Evolutionary conservation across 1,140 invertebrate genomes (phyloP).

Genomic region (Brachionus angularis): DNA sequence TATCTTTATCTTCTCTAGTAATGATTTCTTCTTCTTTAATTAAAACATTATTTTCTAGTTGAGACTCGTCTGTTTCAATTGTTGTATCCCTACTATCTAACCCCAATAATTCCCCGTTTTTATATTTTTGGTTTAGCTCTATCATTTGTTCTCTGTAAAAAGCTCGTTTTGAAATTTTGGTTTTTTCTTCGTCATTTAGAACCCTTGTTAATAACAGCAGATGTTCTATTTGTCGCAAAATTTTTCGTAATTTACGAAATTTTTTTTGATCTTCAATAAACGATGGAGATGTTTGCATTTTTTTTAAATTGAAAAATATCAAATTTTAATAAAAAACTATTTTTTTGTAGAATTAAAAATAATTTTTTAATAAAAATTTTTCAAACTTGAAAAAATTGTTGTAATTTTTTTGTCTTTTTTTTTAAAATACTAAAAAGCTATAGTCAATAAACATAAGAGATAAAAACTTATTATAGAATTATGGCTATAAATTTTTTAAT

Average conservation of each 20-base stretch:
- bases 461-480: too few species aligned
- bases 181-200: constrained; percentile 39
- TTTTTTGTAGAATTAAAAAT: too few species aligned
- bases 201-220: not conserved
- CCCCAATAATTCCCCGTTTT: constrained; percentile 7
- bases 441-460: too few species aligned
- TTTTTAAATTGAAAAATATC: not conserved
- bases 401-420: too few species aligned
- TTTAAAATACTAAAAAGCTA: too few species aligned
- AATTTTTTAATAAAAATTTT: too few species aligned
- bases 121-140: constrained; percentile 10
- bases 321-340: not conserved
- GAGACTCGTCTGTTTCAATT: constrained; percentile 23
- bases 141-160: constrained; percentile 2
- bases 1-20: too few species aligned
- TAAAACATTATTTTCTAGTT: not conserved
- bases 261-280: constrained; percentile 9
- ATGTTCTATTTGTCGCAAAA: constrained; percentile 31
- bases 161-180: not conserved
- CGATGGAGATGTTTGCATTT: not conserved
- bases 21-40: not conserved
- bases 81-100: constrained; percentile 9
- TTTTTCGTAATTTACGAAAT: constrained; percentile 38
- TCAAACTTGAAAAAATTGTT: too few species aligned
- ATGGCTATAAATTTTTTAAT: too few species aligned